Evolutionary conservation across 2,113 vertebrate genomes (phyloP).

Genomic region (Notarius lentiginosus): DNA sequence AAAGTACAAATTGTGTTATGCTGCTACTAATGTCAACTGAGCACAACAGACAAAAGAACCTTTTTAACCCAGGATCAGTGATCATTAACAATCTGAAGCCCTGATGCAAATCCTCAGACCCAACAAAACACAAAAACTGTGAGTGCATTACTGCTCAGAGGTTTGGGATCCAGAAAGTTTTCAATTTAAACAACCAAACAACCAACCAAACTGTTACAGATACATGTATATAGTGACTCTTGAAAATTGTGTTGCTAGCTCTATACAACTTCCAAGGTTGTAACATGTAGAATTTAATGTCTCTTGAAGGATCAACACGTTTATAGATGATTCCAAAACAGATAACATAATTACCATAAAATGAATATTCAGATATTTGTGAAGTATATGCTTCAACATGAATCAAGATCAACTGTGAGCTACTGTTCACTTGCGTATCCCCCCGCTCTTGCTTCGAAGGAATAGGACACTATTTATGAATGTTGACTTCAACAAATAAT

Average conservation of each 20-base stretch:
- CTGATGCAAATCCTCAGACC: background rate
- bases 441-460: too few relatives aligned
- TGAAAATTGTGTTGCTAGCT: background rate
- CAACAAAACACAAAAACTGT: background rate
- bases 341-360: background rate
- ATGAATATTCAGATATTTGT: too few relatives aligned
- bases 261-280: background rate
- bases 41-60: background rate
- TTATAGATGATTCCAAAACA: background rate
- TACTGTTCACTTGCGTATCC: too few relatives aligned
- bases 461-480: too few relatives aligned
- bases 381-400: too few relatives aligned
- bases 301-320: background rate
- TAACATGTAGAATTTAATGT: background rate
- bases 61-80: constrained; percentile 3
- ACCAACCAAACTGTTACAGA: background rate
- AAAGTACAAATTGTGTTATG: constrained; percentile 1
- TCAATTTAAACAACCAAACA: too few relatives aligned
- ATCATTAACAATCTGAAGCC: constrained; percentile 20
- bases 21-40: constrained; percentile 9
- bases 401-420: too few relatives aligned
- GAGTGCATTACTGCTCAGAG: background rate
- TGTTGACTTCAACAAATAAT: too few relatives aligned
- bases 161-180: background rate
- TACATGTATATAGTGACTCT: background rate